Evolutionary conservation across 2,113 vertebrate species (phyloP).

Genomic region (Urocynchramus pylzowi): DNA sequence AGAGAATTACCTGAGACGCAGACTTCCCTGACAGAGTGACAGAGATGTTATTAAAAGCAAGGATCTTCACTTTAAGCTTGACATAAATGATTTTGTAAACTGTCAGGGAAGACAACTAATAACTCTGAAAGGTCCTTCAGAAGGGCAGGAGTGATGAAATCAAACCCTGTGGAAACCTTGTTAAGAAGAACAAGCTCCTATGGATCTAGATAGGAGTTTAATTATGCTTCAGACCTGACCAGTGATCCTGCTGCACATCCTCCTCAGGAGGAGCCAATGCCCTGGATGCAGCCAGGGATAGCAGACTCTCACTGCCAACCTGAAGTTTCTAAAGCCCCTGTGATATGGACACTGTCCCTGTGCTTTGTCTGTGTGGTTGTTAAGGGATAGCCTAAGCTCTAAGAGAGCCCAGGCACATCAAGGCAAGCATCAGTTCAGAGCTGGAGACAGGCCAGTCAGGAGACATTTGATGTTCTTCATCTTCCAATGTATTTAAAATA

Average conservation of each 20-base stretch:
- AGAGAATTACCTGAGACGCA: not conserved
- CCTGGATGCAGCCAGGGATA: not conserved
- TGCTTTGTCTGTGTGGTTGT: not conserved
- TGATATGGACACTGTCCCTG: not conserved
- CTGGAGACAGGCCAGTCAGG: not conserved
- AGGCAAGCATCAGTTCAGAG: not conserved
- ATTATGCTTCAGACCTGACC: not conserved
- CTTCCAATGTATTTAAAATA: not conserved
- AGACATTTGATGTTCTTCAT: not conserved
- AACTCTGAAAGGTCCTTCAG: not conserved
- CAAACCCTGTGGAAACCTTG: not conserved
- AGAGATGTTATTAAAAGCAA: not conserved
- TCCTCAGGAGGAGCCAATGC: accelerated
- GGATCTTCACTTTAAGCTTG: not conserved
- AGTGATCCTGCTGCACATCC: not conserved
- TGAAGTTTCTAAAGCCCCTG: not conserved
- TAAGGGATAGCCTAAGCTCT: not conserved
- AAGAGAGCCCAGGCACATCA: not conserved
- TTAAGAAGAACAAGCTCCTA: not conserved
- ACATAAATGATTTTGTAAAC: not conserved
- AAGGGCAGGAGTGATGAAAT: not conserved
- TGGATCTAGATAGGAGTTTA: not conserved
- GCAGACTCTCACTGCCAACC: not conserved
- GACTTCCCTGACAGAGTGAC: not conserved
- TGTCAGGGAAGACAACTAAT: not conserved